phyloP scores from a whole-genome alignment of 2,113 vertebrate species.

The Conger conger region DNA sequence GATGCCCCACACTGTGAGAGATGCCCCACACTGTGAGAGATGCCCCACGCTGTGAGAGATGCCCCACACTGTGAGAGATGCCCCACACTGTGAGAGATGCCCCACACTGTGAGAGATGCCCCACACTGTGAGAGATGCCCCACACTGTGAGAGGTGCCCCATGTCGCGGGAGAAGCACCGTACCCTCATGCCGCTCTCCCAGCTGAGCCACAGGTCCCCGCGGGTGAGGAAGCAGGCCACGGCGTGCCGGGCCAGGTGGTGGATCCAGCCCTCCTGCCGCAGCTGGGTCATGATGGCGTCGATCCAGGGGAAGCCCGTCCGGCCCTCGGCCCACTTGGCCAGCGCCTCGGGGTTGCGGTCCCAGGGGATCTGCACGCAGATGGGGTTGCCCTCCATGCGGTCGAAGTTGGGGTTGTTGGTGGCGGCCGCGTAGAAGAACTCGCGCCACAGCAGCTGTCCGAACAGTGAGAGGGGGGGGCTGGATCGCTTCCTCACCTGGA shows the following conservation, averaged over 20 bases:
- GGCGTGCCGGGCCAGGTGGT: slow-evolving; percentile 51
- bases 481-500: slow-evolving; percentile 34
- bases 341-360: slow-evolving; percentile 46
- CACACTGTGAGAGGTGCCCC: no score
- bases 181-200: slow-evolving; percentile 54
- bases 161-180: no score
- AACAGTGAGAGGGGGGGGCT: slow-evolving; percentile 42
- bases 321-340: slow-evolving; percentile 50
- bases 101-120: no score
- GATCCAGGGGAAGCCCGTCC: slow-evolving; percentile 49
- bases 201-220: slow-evolving; percentile 52
- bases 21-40: no score
- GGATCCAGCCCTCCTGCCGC: slow-evolving; percentile 52
- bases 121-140: no score
- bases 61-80: no score
- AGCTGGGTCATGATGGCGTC: slow-evolving; percentile 52
- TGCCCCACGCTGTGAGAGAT: no score
- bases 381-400: slow-evolving; percentile 48
- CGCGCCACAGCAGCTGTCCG: slow-evolving; percentile 48
- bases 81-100: no score
- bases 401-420: slow-evolving; percentile 49
- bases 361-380: slow-evolving; percentile 51
- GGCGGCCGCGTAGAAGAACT: slow-evolving; percentile 49
- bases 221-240: slow-evolving; percentile 51
- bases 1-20: no score